phyloP scores from a whole-genome alignment of 2,888 invertebrate species.

The Agrypnus murinus region DNA sequence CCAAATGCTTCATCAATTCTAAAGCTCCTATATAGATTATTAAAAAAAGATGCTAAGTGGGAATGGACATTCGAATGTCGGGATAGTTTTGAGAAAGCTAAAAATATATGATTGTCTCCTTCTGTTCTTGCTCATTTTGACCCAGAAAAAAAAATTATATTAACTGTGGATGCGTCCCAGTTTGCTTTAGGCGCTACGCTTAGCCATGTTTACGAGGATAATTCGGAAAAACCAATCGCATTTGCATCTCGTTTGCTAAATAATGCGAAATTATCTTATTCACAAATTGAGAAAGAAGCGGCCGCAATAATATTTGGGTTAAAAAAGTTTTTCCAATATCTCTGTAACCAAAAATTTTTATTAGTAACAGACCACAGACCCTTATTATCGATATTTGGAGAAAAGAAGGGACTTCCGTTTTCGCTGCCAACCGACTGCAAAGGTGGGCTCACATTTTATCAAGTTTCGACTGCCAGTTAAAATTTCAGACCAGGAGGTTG shows the following conservation, averaged over 20 bases:
- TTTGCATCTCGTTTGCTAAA: slow-evolving; percentile 18
- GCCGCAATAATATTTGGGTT: slow-evolving; percentile 1
- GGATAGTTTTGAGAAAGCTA: slow-evolving; percentile 34
- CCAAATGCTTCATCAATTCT: slow-evolving; percentile 38
- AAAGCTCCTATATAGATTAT: slow-evolving; percentile 43
- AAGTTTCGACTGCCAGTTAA: no score
- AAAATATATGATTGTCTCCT: slow-evolving; percentile 35
- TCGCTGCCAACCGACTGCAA: neutral
- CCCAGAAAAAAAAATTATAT: slow-evolving; percentile 28
- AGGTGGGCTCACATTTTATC: neutral
- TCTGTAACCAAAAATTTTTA: neutral
- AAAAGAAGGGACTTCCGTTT: neutral
- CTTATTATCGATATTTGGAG: neutral
- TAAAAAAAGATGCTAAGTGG: slow-evolving; percentile 25
- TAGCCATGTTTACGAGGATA: slow-evolving; percentile 56
- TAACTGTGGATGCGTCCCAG: slow-evolving; percentile 38
- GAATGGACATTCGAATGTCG: slow-evolving; percentile 38
- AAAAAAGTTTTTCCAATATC: slow-evolving; percentile 3
- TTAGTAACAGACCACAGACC: neutral
- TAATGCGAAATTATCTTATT: slow-evolving; percentile 22
- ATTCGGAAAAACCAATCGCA: slow-evolving; percentile 47
- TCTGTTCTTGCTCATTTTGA: slow-evolving; percentile 46
- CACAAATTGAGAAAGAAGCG: slow-evolving; percentile 39
- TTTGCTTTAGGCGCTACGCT: slow-evolving; percentile 60
- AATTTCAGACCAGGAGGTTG: no score